Conservation (phyloP, 2,797 vertebrate species). For the Propithecus deckenii region DNA sequence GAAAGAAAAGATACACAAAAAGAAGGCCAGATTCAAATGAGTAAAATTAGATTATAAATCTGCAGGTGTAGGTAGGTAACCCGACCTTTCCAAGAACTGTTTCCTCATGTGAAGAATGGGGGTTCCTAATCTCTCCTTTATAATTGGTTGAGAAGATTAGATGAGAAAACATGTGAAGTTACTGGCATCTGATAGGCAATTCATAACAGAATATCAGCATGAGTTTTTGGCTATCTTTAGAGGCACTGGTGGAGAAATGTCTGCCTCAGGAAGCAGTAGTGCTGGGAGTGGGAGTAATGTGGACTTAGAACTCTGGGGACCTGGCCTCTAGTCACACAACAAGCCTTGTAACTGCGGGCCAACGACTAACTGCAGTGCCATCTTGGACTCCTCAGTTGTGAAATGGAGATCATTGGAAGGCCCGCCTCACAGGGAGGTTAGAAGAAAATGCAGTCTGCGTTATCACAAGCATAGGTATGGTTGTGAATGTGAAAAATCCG, state of each 20-base stretch:
- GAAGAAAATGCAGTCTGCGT: not conserved
- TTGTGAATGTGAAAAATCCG: not conserved
- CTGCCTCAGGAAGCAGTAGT: not conserved
- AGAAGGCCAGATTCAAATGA: not conserved
- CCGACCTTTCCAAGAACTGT: not conserved
- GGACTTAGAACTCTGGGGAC: not conserved
- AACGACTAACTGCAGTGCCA: accelerated
- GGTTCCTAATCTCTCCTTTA: not conserved
- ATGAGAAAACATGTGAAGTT: not conserved
- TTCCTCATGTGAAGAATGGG: not conserved
- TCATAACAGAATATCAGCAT: accelerated
- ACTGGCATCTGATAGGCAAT: not conserved
- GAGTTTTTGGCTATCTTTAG: not conserved
- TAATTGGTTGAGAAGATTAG: not conserved
- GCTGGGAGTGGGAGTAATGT: not conserved
- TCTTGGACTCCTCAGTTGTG: accelerated
- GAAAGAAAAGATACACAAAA: not conserved
- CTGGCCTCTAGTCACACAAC: not conserved
- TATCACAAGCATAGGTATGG: too few species aligned
- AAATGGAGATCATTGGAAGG: not conserved
- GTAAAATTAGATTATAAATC: not conserved
- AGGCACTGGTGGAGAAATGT: not conserved
- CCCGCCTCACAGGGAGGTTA: not conserved
- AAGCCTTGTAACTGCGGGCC: too few species aligned
- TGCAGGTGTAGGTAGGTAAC: not conserved